Base-by-base conservation (phyloP, 1,140 invertebrate species). In the Anadara kagoshimensis region DNA sequence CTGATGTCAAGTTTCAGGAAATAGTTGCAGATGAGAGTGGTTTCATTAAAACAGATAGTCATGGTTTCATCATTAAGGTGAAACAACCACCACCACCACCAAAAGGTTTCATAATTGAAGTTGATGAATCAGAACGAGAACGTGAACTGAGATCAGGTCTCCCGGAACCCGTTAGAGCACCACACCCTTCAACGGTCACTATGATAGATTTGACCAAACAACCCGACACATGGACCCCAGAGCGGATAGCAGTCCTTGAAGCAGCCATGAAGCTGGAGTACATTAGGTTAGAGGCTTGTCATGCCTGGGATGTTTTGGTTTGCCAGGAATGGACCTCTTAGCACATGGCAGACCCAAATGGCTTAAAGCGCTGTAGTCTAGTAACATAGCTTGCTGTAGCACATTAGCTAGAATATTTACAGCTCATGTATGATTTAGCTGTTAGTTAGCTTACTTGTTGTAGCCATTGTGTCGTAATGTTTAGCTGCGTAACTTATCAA, bases 191-290 rank as follows among this genome's bases (percentile, higher is more conserved):
- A 2, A 67, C 29, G 29, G 29, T 36, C 7, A 36, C 29, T 36
- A 36, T 36, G 29, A 36, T 36, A 36, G 29, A 36, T 36, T 36
- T 36, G 29, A 36, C 29, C 29, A 36, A 36, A 2, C 44, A 64
- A 11, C 70, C 43, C 71, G 68, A 24, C 61, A 68, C 57, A 44
- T 78, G 36, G 71, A 54, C 45, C 74, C 75, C 49, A 80, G 78
- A 73, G 72, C 79, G 47, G 54, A 69, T 45, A 66, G 63, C 61
- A 53, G 64, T 56, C 20, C 78, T 20, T 20, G 29, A 58, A 67
- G 75, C 71, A 29, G 74, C 64, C 20, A 24, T 24, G 53, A 51
- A 67, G 4, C 36, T 67, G 36, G 53, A 67, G 24, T 29, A 20
- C 11, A 44, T 64, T 26, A 64, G 62, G 62, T 64, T 64, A 64